Conservation (phyloP, 2,797 vertebrate genomes). For the Pangasius djambal region DNA sequence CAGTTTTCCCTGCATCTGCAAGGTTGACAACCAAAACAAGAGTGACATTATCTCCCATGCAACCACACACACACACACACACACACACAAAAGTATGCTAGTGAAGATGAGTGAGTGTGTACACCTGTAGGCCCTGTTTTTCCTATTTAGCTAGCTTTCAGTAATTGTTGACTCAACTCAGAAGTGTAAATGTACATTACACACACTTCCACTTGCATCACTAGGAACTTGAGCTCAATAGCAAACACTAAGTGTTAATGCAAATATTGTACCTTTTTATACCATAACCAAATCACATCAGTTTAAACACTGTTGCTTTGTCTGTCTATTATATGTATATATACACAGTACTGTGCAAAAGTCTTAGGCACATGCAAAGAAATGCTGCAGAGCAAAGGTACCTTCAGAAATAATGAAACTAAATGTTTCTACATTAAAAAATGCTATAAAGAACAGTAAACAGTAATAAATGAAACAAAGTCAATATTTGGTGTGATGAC, state of each 20-base stretch:
- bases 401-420: too few relatives aligned
- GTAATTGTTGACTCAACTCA: neutral
- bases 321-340: neutral
- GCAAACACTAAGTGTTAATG: neutral
- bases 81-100: neutral
- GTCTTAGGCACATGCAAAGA: too few relatives aligned
- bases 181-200: neutral
- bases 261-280: neutral
- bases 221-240: neutral
- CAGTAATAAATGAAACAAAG: too few relatives aligned
- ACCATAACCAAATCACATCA: neutral
- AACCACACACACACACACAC: neutral
- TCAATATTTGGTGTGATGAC: too few relatives aligned
- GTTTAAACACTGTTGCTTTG: neutral
- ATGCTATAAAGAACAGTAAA: too few relatives aligned
- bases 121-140: neutral
- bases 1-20: neutral
- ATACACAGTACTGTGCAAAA: too few relatives aligned
- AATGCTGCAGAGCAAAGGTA: too few relatives aligned
- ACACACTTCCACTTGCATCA: neutral
- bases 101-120: slow-evolving; percentile 23
- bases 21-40: neutral
- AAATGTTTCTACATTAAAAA: too few relatives aligned
- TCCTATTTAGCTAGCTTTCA: neutral
- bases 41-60: slow-evolving; percentile 1